phyloP scores from a whole-genome alignment of 2,797 vertebrate genomes.

The Alauda arvensis region DNA sequence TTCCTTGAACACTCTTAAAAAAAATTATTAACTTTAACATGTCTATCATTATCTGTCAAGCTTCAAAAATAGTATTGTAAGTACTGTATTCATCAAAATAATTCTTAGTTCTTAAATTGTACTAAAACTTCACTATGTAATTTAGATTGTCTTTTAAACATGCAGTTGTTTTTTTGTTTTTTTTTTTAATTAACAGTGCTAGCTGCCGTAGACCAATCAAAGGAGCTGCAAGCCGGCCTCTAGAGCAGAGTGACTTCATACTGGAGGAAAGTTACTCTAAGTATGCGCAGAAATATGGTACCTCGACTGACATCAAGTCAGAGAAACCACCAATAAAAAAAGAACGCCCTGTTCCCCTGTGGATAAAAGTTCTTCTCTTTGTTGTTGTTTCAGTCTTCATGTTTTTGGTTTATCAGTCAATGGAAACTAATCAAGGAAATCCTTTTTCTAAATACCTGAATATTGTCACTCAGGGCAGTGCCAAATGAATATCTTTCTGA shows the following conservation, averaged over 20 bases:
- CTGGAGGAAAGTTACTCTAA: conserved; percentile 73
- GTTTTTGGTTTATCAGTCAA: conserved; percentile 90
- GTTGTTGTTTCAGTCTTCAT: conserved; percentile 78
- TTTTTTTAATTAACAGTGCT: conserved; percentile 73
- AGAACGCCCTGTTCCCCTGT: conserved; percentile 74
- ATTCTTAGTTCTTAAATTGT: neutral
- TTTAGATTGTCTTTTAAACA: neutral
- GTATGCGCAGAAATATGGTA: conserved; percentile 66
- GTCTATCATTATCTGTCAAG: neutral
- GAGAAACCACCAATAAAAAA: conserved; percentile 70
- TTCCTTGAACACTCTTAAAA: neutral
- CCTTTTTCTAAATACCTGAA: conserved; percentile 70
- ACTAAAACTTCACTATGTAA: neutral
- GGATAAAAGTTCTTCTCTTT: conserved; percentile 88
- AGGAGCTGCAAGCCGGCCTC: conserved; percentile 87
- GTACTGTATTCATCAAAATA: neutral
- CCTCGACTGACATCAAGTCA: conserved; percentile 66
- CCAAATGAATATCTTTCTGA: conserved; percentile 55
- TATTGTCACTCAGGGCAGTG: neutral
- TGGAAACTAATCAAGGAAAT: conserved; percentile 88
- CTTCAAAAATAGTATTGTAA: neutral
- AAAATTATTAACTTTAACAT: neutral
- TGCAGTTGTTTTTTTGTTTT: neutral
- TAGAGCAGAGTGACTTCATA: conserved; percentile 78
- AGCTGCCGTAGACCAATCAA: conserved; percentile 91